These are phyloP conservation scores for Dolomedes plantarius DNA, from an alignment of 2,888 invertebrate genomes.

Conservation along the genomic window DNA sequence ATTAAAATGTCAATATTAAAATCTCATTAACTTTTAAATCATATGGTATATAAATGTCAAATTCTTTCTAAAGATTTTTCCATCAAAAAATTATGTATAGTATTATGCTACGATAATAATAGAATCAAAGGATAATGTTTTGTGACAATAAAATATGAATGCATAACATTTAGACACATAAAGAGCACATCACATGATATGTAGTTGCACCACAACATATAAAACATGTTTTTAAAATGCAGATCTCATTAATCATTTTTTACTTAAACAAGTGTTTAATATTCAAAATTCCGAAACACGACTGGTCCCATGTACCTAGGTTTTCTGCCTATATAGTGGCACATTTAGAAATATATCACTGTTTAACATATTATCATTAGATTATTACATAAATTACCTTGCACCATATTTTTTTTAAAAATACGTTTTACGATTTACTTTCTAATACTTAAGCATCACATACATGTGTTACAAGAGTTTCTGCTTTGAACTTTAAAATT, in stretches of 20 bases:
- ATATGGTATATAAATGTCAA: too few relatives aligned
- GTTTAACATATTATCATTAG: neutral
- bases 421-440: neutral
- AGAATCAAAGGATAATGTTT: too few relatives aligned
- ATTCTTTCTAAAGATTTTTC: too few relatives aligned
- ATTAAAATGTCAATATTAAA: too few relatives aligned
- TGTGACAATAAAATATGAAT: neutral
- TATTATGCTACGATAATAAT: too few relatives aligned
- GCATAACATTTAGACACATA: neutral
- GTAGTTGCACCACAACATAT: slow-evolving; percentile 36
- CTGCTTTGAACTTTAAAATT: neutral
- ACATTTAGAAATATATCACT: neutral
- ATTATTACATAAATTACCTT: neutral
- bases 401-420: neutral
- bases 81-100: too few relatives aligned
- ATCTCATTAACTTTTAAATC: too few relatives aligned
- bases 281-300: neutral
- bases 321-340: neutral
- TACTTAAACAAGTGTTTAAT: neutral
- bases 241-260: neutral
- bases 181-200: slow-evolving; percentile 31
- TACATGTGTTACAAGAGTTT: neutral
- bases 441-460: neutral
- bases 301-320: slow-evolving; percentile 7
- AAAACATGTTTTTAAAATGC: slow-evolving; percentile 44